Percentiles rank a stretch among this genome's conserved stretches.
These are phyloP conservation scores for Leptothorax acervorum DNA, from an alignment of 2,888 invertebrate species.

Conservation along the genomic window DNA sequence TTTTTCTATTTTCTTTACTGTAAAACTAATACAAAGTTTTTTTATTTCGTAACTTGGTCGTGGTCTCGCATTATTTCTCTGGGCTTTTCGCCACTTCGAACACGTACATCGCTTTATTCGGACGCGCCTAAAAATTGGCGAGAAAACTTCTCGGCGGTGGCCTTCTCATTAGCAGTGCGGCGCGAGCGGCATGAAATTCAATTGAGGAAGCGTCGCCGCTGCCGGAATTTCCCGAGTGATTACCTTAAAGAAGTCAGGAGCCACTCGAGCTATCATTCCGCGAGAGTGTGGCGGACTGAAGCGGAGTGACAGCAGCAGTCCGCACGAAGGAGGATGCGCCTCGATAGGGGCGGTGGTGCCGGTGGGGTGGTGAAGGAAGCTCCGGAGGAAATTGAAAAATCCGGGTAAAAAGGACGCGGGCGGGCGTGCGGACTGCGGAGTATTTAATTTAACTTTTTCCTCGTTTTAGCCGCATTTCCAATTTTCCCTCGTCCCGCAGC, in stretches of 20 bases:
- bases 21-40: background rate
- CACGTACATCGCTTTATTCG: background rate
- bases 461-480: constrained; percentile 79
- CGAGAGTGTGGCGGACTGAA: constrained; percentile 40
- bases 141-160: constrained; percentile 12
- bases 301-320: constrained; percentile 25
- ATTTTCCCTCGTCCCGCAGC: constrained; percentile 73
- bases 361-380: constrained; percentile 56
- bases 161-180: constrained; percentile 20
- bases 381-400: constrained; percentile 81
- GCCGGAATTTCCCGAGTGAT: constrained; percentile 75
- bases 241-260: constrained; percentile 72
- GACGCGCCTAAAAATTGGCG: constrained; percentile 23
- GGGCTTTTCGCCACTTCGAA: background rate
- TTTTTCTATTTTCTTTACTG: constrained; percentile 1
- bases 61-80: background rate
- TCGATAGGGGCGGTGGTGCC: background rate
- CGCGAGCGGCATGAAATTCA: constrained; percentile 65
- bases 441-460: constrained; percentile 82
- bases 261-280: constrained; percentile 68
- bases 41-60: background rate
- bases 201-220: constrained; percentile 57
- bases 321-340: constrained; percentile 9
- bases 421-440: constrained; percentile 68
- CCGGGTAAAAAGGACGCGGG: constrained; percentile 77